A percentile compares a stretch with the other conserved stretches of the same genome.
phyloP scores from a whole-genome alignment of 2,888 invertebrate species.

The Ischnus inquisitorius region DNA sequence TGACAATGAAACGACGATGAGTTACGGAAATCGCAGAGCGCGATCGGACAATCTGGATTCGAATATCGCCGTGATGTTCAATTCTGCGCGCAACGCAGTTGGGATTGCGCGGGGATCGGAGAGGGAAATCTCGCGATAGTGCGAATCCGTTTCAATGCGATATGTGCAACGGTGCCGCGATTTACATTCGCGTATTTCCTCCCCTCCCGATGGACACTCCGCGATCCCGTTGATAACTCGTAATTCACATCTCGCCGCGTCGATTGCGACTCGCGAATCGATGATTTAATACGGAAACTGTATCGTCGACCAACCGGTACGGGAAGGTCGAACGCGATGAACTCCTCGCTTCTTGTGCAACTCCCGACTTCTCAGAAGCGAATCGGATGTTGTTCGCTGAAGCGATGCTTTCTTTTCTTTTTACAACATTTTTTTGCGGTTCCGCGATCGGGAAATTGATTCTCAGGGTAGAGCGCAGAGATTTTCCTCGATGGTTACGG shows the following conservation, averaged over 20 bases:
- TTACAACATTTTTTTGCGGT: not conserved
- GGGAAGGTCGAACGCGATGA: slow-evolving; percentile 57
- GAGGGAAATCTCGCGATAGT: not conserved
- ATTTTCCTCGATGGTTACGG: not conserved
- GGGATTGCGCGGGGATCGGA: not conserved
- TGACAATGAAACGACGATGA: not conserved
- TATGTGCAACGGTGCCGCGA: not conserved
- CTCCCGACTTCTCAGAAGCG: slow-evolving; percentile 5
- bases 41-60: not conserved
- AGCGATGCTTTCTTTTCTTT: not conserved
- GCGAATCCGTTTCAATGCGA: not conserved
- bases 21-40: not conserved
- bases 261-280: slow-evolving; percentile 25
- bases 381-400: slow-evolving; percentile 10
- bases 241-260: not conserved
- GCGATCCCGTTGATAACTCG: not conserved
- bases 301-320: slow-evolving; percentile 53
- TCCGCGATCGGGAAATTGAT: slow-evolving; percentile 6
- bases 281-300: not conserved
- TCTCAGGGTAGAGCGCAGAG: not conserved
- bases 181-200: not conserved
- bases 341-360: slow-evolving; percentile 29
- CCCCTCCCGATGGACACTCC: not conserved
- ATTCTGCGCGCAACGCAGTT: slow-evolving; percentile 27
- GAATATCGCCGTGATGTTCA: not conserved